A percentile compares a stretch with the other conserved stretches of the same genome.
These are phyloP conservation scores for Hydrozoanthus gracilis DNA, from an alignment of 92 coral and sea anemone genomes.

Conservation along the genomic window DNA sequence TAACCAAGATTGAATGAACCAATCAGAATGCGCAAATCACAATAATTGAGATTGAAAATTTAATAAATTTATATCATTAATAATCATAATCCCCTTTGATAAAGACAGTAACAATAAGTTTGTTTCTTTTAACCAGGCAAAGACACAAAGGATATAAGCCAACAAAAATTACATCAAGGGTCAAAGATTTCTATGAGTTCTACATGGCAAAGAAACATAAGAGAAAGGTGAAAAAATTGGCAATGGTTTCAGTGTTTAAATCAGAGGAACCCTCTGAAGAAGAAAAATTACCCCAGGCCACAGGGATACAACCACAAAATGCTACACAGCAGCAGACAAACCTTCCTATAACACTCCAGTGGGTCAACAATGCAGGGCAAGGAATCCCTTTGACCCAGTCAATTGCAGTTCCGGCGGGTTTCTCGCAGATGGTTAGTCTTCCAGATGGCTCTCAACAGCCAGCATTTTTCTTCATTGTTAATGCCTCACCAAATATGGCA, in stretches of 20 bases:
- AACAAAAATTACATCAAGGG: slow-evolving; percentile 49
- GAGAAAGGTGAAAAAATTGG: slow-evolving; percentile 4
- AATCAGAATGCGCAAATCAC: too few species aligned
- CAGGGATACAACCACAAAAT: neutral
- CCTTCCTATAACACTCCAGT: neutral
- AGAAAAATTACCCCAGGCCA: neutral
- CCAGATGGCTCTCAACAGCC: slow-evolving; percentile 64
- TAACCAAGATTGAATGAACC: too few species aligned
- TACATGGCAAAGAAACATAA: slow-evolving; percentile 31
- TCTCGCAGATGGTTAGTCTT: slow-evolving; percentile 47
- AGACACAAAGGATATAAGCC: slow-evolving; percentile 41
- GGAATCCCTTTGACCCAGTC: slow-evolving; percentile 26
- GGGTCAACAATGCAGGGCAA: neutral
- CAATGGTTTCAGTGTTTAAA: neutral
- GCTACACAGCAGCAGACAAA: neutral
- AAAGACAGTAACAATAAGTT: neutral
- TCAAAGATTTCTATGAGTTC: slow-evolving; percentile 53
- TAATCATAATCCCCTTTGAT: neutral
- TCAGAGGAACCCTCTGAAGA: neutral
- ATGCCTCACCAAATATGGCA: slow-evolving; percentile 39
- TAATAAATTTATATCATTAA: neutral
- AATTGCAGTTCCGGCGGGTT: slow-evolving; percentile 34
- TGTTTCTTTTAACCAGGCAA: neutral
- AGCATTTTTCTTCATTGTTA: slow-evolving; percentile 55
- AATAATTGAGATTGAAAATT: too few species aligned